Percentiles rank a stretch among this genome's conserved stretches.
Conservation (phyloP, 2,113 vertebrate genomes). For the Plecotus auritus region DNA sequence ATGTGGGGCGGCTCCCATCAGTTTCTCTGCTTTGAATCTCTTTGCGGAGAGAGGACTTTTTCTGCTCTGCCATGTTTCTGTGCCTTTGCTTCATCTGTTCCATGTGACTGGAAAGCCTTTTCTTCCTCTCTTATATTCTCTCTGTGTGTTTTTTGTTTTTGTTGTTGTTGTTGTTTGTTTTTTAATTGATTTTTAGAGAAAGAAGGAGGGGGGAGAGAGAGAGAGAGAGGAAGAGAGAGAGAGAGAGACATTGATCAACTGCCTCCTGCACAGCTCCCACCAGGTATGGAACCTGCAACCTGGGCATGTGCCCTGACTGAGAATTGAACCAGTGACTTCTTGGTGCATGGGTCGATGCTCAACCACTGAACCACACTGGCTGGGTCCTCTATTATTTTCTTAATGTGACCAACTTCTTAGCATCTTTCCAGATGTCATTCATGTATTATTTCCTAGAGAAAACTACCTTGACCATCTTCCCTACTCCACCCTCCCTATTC, state of each 20-base stretch:
- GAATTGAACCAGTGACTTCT: too few relatives aligned
- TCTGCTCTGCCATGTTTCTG: background rate
- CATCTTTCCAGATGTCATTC: background rate
- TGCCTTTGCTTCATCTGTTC: background rate
- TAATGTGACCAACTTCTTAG: background rate
- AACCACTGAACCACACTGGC: too few relatives aligned
- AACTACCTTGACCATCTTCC: background rate
- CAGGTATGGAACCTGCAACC: too few relatives aligned
- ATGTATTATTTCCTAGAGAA: background rate
- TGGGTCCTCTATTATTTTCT: background rate
- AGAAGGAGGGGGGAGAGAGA: too few relatives aligned
- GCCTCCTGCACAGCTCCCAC: too few relatives aligned
- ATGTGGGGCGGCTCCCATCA: background rate
- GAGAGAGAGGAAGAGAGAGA: too few relatives aligned
- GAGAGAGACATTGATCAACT: too few relatives aligned
- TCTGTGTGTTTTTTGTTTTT: too few relatives aligned
- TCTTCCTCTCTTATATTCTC: background rate
- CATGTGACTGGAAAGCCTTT: background rate
- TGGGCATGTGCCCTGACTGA: too few relatives aligned
- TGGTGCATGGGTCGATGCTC: too few relatives aligned
- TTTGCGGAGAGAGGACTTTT: background rate
- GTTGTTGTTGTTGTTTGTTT: too few relatives aligned
- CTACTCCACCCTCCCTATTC: background rate
- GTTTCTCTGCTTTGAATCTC: background rate
- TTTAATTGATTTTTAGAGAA: too few relatives aligned